Evolutionary conservation across 1,140 invertebrate genomes (phyloP).

Genomic region (Drosophila rufa): DNA sequence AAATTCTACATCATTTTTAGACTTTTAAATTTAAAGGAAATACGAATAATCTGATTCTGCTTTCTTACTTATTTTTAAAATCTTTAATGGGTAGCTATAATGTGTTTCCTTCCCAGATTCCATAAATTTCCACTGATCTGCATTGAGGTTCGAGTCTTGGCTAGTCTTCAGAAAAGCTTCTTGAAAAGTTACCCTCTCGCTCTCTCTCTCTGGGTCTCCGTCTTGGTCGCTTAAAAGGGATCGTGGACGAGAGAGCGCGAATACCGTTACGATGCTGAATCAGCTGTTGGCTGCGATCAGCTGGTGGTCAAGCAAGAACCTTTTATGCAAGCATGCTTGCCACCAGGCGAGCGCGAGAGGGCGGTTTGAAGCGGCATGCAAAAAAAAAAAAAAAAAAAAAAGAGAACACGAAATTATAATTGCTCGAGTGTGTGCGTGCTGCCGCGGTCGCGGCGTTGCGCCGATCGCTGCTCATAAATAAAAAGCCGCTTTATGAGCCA

Average conservation of each 20-base stretch:
- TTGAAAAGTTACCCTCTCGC: background rate
- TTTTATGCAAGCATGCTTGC: conserved; percentile 20
- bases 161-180: conserved; percentile 20
- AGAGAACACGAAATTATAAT: conserved; percentile 5
- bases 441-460: conserved; percentile 39
- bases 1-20: too few relatives aligned
- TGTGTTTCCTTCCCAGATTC: background rate
- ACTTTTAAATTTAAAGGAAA: too few relatives aligned
- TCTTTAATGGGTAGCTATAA: background rate
- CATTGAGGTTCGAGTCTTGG: conserved; percentile 14
- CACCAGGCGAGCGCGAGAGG: background rate
- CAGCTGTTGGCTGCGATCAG: conserved; percentile 32
- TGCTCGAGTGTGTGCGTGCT: conserved; percentile 34
- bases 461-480: conserved; percentile 54
- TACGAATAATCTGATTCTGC: too few relatives aligned
- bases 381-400: conserved; percentile 2
- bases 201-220: too few relatives aligned
- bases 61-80: too few relatives aligned
- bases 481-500: conserved; percentile 50
- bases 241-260: background rate
- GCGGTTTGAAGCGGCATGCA: background rate
- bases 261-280: conserved; percentile 4
- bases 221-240: background rate
- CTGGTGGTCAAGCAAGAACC: conserved; percentile 28
- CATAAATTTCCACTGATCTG: background rate